Evolutionary conservation across 1,140 invertebrate species (phyloP), one percentile per base, ranked within the genome.

Genomic region (Heliconius melpomene): DNA sequence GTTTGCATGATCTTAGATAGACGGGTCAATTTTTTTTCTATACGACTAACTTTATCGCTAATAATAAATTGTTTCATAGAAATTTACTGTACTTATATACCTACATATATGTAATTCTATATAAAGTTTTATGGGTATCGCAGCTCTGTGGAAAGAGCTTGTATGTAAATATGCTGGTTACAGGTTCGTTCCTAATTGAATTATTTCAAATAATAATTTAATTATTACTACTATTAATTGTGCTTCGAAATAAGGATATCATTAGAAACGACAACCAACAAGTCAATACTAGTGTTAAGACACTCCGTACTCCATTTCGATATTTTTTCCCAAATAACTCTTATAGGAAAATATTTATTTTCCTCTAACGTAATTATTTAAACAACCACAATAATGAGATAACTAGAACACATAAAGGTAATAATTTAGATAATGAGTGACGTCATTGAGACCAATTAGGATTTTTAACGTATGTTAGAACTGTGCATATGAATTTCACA

Each of bases 371-470:
- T 18, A 54, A 20, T 54, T 54, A 54, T 23, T 9, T 9, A 54
- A 54, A 54, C 52, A 54, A n/a, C 20, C 7, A n/a, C 20, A 54
- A 60, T 60, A 60, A 78, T 40, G 52, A 66, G 54, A 66, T 66
- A 66, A 38, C 32, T 60, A 54, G 72, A 50, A 73, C 50, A 74
- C 71, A 78, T 60, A 57, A 32, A 78, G 77, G 38, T 74, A 78
- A 78, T 72, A 79, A 79, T 79, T 79, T 60, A 79, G 72, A 79
- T 79, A 79, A 73, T 73, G 77, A 72, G 52, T 60, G 52, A 72
- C 52, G 72, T 60, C 52, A 76, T 60, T n/a, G 54, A 3, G 54
- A 26, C 54, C 54, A 60, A 60, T 60, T 60, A 60, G 54, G n/a
- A 60, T 60, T 60, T 60, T 60, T 60, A 60, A 26, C 54, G 54